These are phyloP conservation scores for Nysson spinosus DNA, from an alignment of 2,888 invertebrate species.

Conservation along the genomic window DNA sequence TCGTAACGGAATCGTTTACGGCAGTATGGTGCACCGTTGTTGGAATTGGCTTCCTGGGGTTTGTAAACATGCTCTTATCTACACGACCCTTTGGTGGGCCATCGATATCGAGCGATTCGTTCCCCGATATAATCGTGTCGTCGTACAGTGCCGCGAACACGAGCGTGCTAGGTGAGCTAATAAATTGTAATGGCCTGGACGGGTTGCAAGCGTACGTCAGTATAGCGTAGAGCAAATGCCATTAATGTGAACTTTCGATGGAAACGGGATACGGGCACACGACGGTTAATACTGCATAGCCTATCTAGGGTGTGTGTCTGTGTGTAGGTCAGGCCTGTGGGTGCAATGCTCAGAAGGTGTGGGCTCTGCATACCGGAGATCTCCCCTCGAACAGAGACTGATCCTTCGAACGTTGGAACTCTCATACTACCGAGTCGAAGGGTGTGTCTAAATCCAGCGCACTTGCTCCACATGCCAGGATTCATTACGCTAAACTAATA, in stretches of 20 bases:
- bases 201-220: slow-evolving; percentile 32
- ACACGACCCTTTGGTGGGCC: no score
- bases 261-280: slow-evolving; percentile 58
- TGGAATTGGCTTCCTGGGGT: no score
- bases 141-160: slow-evolving; percentile 55
- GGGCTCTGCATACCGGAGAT: slow-evolving; percentile 63
- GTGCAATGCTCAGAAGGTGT: slow-evolving; percentile 60
- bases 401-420: slow-evolving; percentile 42
- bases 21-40: no score
- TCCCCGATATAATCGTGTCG: slow-evolving; percentile 33
- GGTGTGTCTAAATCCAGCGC: slow-evolving; percentile 30
- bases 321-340: slow-evolving; percentile 67
- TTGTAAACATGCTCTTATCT: no score
- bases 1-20: no score
- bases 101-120: no score
- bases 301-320: slow-evolving; percentile 47
- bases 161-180: slow-evolving; percentile 64
- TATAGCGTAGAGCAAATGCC: slow-evolving; percentile 64
- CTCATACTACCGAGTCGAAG: slow-evolving; percentile 26
- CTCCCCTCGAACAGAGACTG: slow-evolving; percentile 42
- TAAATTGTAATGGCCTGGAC: slow-evolving; percentile 68
- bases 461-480: slow-evolving; percentile 35
- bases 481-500: slow-evolving; percentile 1
- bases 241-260: slow-evolving; percentile 73
- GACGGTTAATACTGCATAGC: slow-evolving; percentile 30